Conservation (phyloP, 2,113 vertebrate species). For the Chloebia gouldiae region DNA sequence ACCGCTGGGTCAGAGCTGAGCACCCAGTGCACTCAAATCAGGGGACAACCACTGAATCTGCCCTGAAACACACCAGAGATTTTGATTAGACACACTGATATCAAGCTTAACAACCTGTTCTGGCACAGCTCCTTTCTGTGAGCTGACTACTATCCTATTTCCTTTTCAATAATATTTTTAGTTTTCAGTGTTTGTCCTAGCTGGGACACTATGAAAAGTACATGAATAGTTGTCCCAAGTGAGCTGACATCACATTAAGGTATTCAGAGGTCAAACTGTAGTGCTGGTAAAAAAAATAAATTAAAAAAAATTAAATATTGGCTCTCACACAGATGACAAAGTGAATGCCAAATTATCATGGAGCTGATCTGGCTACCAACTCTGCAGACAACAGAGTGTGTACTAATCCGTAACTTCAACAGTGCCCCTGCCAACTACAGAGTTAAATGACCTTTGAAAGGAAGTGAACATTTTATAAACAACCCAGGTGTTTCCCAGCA, state of each 20-base stretch:
- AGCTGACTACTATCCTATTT: not conserved
- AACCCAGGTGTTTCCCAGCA: not conserved
- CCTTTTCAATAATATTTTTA: not conserved
- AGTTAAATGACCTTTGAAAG: not conserved
- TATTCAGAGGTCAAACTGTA: not conserved
- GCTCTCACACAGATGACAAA: not conserved
- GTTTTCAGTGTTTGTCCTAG: not conserved
- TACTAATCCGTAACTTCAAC: not conserved
- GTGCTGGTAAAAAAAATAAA: not conserved
- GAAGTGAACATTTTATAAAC: not conserved
- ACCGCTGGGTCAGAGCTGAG: not conserved
- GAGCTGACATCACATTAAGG: not conserved
- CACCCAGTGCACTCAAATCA: fast-evolving
- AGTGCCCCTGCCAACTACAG: not conserved
- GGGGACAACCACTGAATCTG: not conserved
- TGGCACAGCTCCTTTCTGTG: not conserved
- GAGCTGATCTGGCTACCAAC: not conserved
- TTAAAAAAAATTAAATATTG: not conserved
- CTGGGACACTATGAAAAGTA: not conserved
- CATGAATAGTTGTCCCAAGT: not conserved
- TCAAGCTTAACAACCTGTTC: not conserved
- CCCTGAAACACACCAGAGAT: not conserved
- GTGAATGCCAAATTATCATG: not conserved
- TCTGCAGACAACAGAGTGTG: not conserved
- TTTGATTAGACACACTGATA: not conserved